phyloP scores from a whole-genome alignment of 35 echinoderm and acorn worm genomes.

The Lytechinus variegatus region DNA sequence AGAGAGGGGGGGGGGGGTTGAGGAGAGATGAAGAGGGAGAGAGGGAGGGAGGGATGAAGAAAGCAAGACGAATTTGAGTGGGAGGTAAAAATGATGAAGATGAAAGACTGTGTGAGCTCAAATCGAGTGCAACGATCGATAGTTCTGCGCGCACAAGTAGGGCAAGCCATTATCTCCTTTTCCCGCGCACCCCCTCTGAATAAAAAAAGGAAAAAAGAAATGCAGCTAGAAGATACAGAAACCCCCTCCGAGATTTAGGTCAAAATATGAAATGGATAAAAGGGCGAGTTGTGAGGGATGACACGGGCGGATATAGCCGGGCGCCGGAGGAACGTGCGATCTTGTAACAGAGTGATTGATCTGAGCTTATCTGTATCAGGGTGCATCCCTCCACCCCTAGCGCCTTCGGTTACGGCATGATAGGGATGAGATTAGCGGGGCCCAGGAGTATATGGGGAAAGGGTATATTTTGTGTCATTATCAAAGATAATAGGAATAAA shows the following conservation, averaged over 20 bases:
- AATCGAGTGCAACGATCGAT: not conserved
- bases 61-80: not conserved
- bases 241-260: not conserved
- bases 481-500: not conserved
- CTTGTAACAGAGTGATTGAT: not conserved
- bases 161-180: not conserved
- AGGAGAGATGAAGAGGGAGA: too few species aligned
- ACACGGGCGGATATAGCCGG: not conserved
- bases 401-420: not conserved
- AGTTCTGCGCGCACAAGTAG: not conserved
- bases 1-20: too few species aligned
- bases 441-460: not conserved
- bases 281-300: not conserved
- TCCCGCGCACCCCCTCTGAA: not conserved
- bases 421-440: not conserved
- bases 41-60: too few species aligned
- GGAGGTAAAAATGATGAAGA: not conserved
- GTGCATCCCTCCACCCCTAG: not conserved
- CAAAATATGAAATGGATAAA: constrained; percentile 20
- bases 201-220: not conserved
- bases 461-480: not conserved
- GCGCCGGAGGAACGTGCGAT: constrained; percentile 29
- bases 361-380: not conserved
- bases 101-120: not conserved
- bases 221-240: not conserved